Evolutionary conservation across 53 echinoderm and acorn worm species (phyloP).

Genomic region (Stichopus horrens): DNA sequence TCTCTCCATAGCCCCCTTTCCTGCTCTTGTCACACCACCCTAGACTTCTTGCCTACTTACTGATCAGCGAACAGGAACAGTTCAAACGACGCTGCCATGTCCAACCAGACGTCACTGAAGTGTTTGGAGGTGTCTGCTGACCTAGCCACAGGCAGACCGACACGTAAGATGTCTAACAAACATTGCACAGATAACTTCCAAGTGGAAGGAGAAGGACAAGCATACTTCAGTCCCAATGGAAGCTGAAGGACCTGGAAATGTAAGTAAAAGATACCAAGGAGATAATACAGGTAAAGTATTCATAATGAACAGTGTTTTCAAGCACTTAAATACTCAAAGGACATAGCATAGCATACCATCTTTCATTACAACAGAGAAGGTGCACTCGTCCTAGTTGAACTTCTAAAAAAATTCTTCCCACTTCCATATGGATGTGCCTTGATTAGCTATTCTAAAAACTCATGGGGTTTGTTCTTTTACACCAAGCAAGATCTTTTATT

Average conservation of each 20-base stretch:
- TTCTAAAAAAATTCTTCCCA: too few species aligned
- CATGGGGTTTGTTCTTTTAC: background rate
- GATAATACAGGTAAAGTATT: background rate
- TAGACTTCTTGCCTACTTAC: conserved; percentile 53
- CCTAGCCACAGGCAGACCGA: conserved; percentile 88
- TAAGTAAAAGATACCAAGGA: background rate
- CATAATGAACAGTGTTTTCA: background rate
- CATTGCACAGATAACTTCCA: conserved; percentile 95
- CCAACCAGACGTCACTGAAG: conserved; percentile 93
- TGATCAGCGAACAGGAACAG: conserved; percentile 94
- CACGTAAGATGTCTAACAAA: conserved; percentile 82
- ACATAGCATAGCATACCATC: too few species aligned
- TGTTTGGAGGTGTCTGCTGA: conserved; percentile 50
- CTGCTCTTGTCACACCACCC: too few species aligned
- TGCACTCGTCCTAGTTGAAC: too few species aligned
- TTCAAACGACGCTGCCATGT: conserved; percentile 83
- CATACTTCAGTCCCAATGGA: conserved; percentile 94
- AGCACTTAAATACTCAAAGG: too few species aligned
- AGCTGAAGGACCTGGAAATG: conserved; percentile 76
- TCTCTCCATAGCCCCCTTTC: too few species aligned
- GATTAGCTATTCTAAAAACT: too few species aligned
- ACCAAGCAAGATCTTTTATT: background rate
- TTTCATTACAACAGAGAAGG: too few species aligned
- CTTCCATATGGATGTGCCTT: too few species aligned
- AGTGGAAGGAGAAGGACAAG: conserved; percentile 84